phyloP scores from a whole-genome alignment of 2,888 invertebrate genomes.

The Pimpla rufipes region DNA sequence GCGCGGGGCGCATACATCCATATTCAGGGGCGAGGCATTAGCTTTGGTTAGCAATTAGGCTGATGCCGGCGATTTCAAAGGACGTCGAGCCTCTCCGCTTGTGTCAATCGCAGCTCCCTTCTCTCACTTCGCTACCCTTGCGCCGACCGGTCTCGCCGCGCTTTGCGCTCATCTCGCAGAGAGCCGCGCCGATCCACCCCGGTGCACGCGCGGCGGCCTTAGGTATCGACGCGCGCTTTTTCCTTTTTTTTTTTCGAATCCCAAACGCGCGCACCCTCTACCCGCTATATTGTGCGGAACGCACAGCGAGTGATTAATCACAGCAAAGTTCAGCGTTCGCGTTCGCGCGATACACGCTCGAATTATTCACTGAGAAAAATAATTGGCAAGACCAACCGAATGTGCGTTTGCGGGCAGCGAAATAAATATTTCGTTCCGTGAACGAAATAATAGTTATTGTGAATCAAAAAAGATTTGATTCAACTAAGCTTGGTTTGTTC shows the following conservation, averaged over 20 bases:
- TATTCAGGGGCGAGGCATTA: slow-evolving; percentile 68
- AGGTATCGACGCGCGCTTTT: background rate
- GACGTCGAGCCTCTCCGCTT: slow-evolving; percentile 26
- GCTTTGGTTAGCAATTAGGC: slow-evolving; percentile 72
- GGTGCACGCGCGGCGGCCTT: too few relatives aligned
- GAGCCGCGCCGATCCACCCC: too few relatives aligned
- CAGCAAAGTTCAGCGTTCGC: slow-evolving; percentile 1
- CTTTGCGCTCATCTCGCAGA: background rate
- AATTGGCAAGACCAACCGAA: too few relatives aligned
- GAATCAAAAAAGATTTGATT: too few relatives aligned
- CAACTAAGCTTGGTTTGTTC: too few relatives aligned
- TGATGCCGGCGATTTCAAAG: slow-evolving; percentile 55
- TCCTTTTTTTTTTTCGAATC: background rate
- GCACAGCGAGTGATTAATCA: slow-evolving; percentile 4
- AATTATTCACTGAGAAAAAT: background rate
- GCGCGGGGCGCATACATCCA: slow-evolving; percentile 57
- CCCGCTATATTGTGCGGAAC: background rate
- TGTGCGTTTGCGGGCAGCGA: too few relatives aligned
- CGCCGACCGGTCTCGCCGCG: background rate
- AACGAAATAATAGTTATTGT: too few relatives aligned
- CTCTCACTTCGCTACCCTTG: slow-evolving; percentile 8
- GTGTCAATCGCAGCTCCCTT: slow-evolving; percentile 51
- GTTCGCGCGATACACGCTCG: background rate
- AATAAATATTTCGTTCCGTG: too few relatives aligned
- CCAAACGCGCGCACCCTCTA: background rate